These are phyloP conservation scores for Zelleria hepariella DNA, from an alignment of 2,888 invertebrate genomes.

Conservation along the genomic window DNA sequence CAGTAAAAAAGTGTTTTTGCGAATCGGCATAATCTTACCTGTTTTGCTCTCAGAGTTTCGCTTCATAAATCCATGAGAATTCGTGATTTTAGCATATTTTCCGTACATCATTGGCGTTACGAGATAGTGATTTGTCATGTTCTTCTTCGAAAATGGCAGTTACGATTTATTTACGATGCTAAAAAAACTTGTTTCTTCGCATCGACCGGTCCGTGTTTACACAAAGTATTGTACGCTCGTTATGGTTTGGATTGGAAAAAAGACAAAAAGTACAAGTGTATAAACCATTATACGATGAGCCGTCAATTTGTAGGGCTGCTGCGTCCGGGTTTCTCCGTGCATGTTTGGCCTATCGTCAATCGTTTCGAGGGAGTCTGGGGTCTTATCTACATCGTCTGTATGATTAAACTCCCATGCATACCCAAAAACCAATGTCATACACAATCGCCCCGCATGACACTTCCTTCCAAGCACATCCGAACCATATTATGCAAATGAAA, in stretches of 20 bases:
- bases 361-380: no score
- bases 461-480: not conserved
- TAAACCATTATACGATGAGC: no score
- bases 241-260: no score
- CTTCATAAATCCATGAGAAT: not conserved
- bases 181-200: not conserved
- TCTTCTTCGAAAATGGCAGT: not conserved
- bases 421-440: not conserved
- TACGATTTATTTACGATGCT: not conserved
- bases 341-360: no score
- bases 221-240: not conserved
- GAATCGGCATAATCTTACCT: not conserved
- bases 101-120: not conserved
- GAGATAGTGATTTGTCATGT: not conserved
- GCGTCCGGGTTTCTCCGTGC: no score
- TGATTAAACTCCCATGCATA: not conserved
- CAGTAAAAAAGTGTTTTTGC: not conserved
- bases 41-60: no score
- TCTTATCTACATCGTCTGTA: no score
- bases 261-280: no score
- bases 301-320: no score
- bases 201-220: not conserved
- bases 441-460: not conserved
- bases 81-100: not conserved
- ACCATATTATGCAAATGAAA: slow-evolving; percentile 28